These are phyloP conservation scores for Spodoptera exigua DNA, from an alignment of 2,888 invertebrate genomes.

Conservation along the genomic window DNA sequence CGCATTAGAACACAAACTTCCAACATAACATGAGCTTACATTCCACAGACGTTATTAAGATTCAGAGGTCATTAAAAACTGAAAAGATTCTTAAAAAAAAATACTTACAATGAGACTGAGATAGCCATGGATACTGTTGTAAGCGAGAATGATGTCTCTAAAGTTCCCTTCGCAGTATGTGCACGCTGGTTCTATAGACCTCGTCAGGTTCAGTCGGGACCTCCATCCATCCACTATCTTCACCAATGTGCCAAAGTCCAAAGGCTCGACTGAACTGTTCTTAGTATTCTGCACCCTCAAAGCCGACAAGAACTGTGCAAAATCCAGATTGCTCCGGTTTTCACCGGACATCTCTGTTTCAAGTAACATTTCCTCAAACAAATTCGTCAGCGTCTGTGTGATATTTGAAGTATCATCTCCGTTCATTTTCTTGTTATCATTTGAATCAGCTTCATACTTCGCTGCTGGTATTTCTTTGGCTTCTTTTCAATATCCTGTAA, in stretches of 20 bases:
- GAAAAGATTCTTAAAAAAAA: neutral
- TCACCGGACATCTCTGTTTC: conserved; percentile 74
- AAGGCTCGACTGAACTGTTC: conserved; percentile 73
- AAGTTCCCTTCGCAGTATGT: conserved; percentile 90
- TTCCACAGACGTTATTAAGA: too few species aligned
- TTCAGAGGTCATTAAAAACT: too few species aligned
- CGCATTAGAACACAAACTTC: neutral
- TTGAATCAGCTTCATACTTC: conserved; percentile 35
- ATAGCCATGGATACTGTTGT: conserved; percentile 94
- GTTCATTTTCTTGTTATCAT: conserved; percentile 68
- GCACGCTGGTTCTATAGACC: conserved; percentile 72
- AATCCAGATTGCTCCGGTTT: conserved; percentile 75
- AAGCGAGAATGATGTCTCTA: conserved; percentile 89
- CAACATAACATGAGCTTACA: neutral
- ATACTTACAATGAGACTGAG: conserved; percentile 93
- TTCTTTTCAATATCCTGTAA: conserved; percentile 54
- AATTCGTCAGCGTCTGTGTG: conserved; percentile 78
- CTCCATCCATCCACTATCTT: conserved; percentile 80
- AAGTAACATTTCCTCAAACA: conserved; percentile 82
- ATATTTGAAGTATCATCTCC: conserved; percentile 75
- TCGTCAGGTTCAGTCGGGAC: conserved; percentile 76
- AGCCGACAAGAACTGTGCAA: conserved; percentile 76
- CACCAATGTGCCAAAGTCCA: conserved; percentile 81
- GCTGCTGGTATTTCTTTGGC: conserved; percentile 4
- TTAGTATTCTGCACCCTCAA: conserved; percentile 73